A percentile compares a stretch with the other conserved stretches of the same genome.
Evolutionary conservation across 2,113 vertebrate species (phyloP).

Genomic region (Cyanoramphus novaezelandiae): DNA sequence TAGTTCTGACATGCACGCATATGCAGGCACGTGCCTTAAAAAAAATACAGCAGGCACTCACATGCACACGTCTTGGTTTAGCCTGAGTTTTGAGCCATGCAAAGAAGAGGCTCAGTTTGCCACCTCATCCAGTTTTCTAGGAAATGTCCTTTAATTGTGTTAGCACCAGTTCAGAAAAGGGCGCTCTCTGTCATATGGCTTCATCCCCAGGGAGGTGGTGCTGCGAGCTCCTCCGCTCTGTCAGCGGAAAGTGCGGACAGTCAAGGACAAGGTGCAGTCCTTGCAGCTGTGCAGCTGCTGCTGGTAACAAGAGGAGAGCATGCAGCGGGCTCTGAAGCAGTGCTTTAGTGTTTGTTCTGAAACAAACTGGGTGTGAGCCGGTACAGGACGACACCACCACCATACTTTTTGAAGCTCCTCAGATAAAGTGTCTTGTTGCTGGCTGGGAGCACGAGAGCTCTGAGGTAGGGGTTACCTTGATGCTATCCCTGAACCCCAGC

Average conservation of each 20-base stretch:
- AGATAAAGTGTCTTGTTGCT: neutral
- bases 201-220: neutral
- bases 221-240: accelerated
- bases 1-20: neutral
- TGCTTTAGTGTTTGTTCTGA: accelerated
- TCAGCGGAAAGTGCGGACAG: accelerated
- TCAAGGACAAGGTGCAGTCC: neutral
- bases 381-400: neutral
- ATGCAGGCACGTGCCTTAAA: neutral
- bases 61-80: accelerated
- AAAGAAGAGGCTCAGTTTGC: neutral
- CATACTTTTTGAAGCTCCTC: accelerated
- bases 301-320: neutral
- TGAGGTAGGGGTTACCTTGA: neutral
- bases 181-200: accelerated
- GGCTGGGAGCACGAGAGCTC: neutral
- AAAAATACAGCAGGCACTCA: neutral
- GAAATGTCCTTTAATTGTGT: neutral
- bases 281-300: neutral
- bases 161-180: accelerated
- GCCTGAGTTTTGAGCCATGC: neutral
- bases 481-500: neutral
- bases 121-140: neutral
- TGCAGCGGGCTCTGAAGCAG: accelerated
- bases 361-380: accelerated